Evolutionary conservation across 1,140 invertebrate genomes (phyloP).

Genomic region (Zaprionus taronus): DNA sequence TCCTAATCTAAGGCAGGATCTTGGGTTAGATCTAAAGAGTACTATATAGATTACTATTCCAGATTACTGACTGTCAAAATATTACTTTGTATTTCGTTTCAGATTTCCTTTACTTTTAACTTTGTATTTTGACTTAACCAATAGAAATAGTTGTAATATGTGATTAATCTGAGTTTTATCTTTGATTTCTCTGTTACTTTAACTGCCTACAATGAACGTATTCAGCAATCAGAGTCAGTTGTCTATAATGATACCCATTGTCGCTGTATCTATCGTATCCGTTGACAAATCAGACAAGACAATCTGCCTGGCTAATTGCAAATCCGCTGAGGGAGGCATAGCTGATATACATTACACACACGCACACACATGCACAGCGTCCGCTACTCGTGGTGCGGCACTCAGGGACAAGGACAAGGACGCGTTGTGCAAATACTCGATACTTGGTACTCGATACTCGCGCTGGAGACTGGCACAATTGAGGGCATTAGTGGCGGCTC

Average conservation of each 20-base stretch:
- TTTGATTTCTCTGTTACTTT: neutral
- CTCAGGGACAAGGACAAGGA: conserved; percentile 79
- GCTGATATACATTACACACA: conserved; percentile 8
- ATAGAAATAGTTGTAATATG: too few species aligned
- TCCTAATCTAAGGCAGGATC: too few species aligned
- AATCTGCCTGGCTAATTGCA: conserved; percentile 8
- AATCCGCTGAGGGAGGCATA: conserved; percentile 9
- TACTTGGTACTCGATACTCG: conserved; percentile 14
- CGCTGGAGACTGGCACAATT: conserved; percentile 35
- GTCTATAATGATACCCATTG: neutral
- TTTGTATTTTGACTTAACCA: too few species aligned
- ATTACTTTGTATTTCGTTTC: too few species aligned
- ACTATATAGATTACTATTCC: too few species aligned
- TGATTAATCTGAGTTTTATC: too few species aligned
- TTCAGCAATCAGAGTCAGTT: neutral
- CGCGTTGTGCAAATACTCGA: conserved; percentile 73
- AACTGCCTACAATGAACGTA: neutral
- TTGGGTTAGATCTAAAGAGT: too few species aligned
- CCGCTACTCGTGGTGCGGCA: neutral
- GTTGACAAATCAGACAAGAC: conserved; percentile 1
- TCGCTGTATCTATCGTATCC: neutral
- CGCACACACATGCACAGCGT: neutral
- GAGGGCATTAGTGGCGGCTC: conserved; percentile 57
- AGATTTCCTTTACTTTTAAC: too few species aligned
- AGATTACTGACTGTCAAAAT: too few species aligned